Evolutionary conservation across 2,888 invertebrate species (phyloP).

Genomic region (Nephrotoma guestfalica): DNA sequence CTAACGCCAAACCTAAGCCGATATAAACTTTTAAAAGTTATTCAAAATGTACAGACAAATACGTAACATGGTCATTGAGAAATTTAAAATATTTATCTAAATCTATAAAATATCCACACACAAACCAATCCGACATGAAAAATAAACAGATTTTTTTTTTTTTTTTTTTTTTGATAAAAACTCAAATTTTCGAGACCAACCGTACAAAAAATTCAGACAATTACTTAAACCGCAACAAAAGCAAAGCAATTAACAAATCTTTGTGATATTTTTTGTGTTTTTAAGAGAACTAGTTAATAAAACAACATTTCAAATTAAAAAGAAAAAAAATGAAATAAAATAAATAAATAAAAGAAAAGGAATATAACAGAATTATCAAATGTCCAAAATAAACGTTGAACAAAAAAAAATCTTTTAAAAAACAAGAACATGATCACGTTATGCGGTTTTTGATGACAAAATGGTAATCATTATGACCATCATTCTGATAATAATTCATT

Average conservation of each 20-base stretch:
- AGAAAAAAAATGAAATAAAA: not conserved
- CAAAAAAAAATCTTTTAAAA: not conserved
- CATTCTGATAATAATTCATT: slow-evolving; percentile 1
- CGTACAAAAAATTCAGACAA: not conserved
- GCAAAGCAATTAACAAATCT: not conserved
- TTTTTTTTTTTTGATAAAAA: not conserved
- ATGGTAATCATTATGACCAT: slow-evolving; percentile 2
- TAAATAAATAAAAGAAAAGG: not conserved
- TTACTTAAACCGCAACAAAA: not conserved
- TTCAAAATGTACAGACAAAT: not conserved
- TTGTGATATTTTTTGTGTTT: not conserved
- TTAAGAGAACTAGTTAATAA: not conserved
- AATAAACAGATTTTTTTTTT: not conserved
- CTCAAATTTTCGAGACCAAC: not conserved
- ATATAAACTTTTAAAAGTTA: not conserved
- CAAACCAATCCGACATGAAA: not conserved
- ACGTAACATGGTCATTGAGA: not conserved
- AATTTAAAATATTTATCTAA: not conserved
- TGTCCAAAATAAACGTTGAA: not conserved
- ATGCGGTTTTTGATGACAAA: not conserved
- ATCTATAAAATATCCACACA: not conserved
- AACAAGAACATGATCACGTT: slow-evolving; percentile 4
- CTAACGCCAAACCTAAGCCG: not conserved
- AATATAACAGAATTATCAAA: not conserved
- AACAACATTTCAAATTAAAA: not conserved